phyloP scores from a whole-genome alignment of 2,797 vertebrate species.

The Spondyliosoma cantharus region DNA sequence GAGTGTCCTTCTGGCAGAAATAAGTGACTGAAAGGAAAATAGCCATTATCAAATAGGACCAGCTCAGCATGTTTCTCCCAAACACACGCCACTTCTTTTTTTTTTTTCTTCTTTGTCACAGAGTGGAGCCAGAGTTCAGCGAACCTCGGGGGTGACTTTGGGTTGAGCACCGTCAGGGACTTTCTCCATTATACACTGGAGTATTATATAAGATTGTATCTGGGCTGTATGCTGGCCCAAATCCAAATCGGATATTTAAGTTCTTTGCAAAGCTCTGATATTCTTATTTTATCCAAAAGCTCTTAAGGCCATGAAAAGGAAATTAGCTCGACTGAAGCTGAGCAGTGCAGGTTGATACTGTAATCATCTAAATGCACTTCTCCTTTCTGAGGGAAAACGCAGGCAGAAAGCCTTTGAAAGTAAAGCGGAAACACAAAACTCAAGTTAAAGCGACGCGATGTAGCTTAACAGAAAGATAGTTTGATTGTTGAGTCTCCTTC shows the following conservation, averaged over 20 bases:
- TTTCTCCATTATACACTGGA: conserved; percentile 47
- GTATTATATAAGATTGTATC: conserved; percentile 61
- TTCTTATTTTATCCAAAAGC: conserved; percentile 28
- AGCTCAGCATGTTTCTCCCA: conserved; percentile 69
- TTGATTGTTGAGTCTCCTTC: too few relatives aligned
- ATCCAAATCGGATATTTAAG: conserved; percentile 36
- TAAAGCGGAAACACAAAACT: background rate
- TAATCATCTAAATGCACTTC: conserved; percentile 33
- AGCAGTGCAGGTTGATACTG: conserved; percentile 15
- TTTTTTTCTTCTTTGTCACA: conserved; percentile 7
- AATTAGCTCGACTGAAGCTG: conserved; percentile 31
- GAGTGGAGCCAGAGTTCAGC: conserved; percentile 38
- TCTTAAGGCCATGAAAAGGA: conserved; percentile 19
- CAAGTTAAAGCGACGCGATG: background rate
- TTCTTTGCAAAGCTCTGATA: conserved; percentile 20
- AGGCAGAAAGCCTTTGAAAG: background rate
- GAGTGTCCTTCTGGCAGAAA: conserved; percentile 74
- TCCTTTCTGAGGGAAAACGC: background rate
- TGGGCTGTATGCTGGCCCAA: conserved; percentile 26
- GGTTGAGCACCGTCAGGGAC: conserved; percentile 54
- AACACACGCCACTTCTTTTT: conserved; percentile 45
- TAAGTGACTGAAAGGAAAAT: conserved; percentile 60
- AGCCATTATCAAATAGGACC: conserved; percentile 66
- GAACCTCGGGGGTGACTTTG: conserved; percentile 65
- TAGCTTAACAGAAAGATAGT: too few relatives aligned